Percentiles rank a stretch among this genome's conserved stretches.
These are phyloP conservation scores for Acleris emargana DNA, from an alignment of 2,888 invertebrate genomes.

Conservation along the genomic window DNA sequence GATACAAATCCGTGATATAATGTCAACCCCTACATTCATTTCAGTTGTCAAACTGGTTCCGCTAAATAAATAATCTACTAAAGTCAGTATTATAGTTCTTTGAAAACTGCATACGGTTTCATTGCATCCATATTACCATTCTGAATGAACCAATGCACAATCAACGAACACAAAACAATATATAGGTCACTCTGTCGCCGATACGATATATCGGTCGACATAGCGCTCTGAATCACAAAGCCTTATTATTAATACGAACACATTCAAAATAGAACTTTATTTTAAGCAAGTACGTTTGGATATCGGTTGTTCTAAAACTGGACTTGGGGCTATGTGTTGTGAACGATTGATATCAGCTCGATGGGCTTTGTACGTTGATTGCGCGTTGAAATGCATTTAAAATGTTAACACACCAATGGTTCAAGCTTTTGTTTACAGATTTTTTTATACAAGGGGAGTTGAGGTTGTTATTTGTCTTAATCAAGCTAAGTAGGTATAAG, in stretches of 20 bases:
- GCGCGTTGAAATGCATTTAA: constrained; percentile 3
- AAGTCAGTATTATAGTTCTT: too few species aligned
- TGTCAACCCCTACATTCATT: too few species aligned
- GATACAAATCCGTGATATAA: too few species aligned
- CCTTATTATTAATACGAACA: neutral
- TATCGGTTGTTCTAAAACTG: neutral
- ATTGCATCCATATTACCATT: constrained; percentile 22
- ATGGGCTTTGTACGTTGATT: neutral
- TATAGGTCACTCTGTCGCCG: constrained; percentile 24
- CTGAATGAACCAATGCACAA: constrained; percentile 19
- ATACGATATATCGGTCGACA: constrained; percentile 12
- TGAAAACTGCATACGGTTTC: constrained; percentile 11
- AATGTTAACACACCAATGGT: neutral
- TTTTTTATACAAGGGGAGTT: neutral
- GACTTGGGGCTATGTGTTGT: neutral
- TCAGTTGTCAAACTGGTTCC: too few species aligned
- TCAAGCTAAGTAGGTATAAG: too few species aligned
- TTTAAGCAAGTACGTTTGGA: neutral
- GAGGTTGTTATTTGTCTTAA: too few species aligned
- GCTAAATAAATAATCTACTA: too few species aligned
- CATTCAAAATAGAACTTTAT: neutral
- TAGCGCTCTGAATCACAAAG: neutral
- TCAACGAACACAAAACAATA: constrained; percentile 7
- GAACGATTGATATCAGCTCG: neutral
- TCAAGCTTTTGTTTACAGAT: neutral